Evolutionary conservation across 2,797 vertebrate species (phyloP).

Genomic region (Halcyon leucocephala): DNA sequence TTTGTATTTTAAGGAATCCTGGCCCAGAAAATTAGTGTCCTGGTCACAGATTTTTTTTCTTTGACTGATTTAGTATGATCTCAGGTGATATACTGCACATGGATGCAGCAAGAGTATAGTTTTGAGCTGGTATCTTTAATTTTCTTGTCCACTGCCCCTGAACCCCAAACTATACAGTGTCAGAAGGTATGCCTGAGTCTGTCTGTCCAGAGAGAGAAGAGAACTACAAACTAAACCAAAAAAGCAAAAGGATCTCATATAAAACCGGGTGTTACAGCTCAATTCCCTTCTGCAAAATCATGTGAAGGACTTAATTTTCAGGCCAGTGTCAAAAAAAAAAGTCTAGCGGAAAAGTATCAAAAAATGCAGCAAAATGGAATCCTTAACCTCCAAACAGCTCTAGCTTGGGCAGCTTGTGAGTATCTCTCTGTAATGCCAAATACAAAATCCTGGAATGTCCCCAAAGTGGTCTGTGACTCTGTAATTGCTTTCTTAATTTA

Average conservation of each 20-base stretch:
- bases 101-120: not conserved
- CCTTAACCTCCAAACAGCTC: not conserved
- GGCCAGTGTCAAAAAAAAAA: not conserved
- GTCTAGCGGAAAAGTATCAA: not conserved
- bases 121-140: not conserved
- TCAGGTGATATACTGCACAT: not conserved
- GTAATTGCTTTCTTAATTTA: constrained; percentile 47
- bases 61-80: not conserved
- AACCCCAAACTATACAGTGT: not conserved
- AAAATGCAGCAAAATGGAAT: not conserved
- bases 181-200: not conserved
- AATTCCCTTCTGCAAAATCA: not conserved
- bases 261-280: not conserved
- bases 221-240: not conserved
- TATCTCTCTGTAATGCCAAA: constrained; percentile 11
- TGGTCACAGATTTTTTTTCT: not conserved
- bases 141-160: not conserved
- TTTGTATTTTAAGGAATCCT: not conserved
- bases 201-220: not conserved
- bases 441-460: not conserved
- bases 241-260: not conserved
- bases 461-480: not conserved
- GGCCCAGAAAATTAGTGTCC: not conserved
- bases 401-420: not conserved
- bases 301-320: not conserved